Evolutionary conservation across 2,888 invertebrate species (phyloP).

Genomic region (Eumerus sabulonum): DNA sequence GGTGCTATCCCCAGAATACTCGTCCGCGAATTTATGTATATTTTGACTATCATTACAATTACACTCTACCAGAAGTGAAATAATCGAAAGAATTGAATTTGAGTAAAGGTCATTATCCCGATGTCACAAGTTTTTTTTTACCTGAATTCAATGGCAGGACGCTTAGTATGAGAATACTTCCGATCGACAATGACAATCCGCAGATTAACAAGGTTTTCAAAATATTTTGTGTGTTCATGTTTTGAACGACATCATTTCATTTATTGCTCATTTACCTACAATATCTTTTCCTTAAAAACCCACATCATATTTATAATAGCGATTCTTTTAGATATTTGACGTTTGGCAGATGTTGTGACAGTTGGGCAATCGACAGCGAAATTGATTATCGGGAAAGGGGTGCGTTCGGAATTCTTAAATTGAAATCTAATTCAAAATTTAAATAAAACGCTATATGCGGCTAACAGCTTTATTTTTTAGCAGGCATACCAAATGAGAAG

Average conservation of each 20-base stretch:
- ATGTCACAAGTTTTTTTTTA: constrained; percentile 58
- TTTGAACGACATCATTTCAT: constrained; percentile 29
- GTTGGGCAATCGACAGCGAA: too few species aligned
- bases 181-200: constrained; percentile 75
- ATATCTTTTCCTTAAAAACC: too few species aligned
- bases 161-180: constrained; percentile 75
- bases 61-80: constrained; percentile 33
- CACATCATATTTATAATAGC: too few species aligned
- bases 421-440: too few species aligned
- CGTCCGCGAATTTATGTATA: constrained; percentile 5
- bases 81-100: background rate
- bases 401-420: too few species aligned
- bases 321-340: too few species aligned
- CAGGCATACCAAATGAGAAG: too few species aligned
- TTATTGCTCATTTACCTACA: constrained; percentile 4
- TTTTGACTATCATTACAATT: constrained; percentile 17
- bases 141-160: constrained; percentile 76
- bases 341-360: too few species aligned
- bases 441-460: too few species aligned
- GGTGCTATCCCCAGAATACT: constrained; percentile 15
- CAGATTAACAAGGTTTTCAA: constrained; percentile 72
- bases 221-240: constrained; percentile 54
- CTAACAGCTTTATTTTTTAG: too few species aligned
- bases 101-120: too few species aligned
- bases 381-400: too few species aligned